Conservation (phyloP, 1,140 invertebrate genomes). For the Drosophila lini region DNA sequence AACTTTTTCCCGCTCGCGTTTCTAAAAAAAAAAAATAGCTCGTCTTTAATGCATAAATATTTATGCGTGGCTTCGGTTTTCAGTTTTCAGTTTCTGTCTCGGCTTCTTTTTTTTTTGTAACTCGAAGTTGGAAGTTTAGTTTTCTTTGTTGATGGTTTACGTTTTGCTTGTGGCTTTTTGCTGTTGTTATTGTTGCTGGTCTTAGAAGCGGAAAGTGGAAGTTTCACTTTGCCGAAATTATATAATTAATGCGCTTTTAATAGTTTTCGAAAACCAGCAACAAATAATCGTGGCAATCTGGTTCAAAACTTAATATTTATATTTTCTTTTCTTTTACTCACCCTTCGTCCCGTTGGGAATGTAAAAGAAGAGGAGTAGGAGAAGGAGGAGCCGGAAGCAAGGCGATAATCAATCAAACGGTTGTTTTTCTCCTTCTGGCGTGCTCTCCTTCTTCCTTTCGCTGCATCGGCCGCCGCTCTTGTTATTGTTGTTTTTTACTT, state of each 20-base stretch:
- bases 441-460: conserved; percentile 6
- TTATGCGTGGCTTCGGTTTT: conserved; percentile 43
- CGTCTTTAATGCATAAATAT: conserved; percentile 43
- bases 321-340: conserved; percentile 13
- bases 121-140: conserved; percentile 30
- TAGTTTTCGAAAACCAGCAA: conserved; percentile 36
- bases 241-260: conserved; percentile 79
- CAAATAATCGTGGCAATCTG: conserved; percentile 16
- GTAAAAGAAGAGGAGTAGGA: neutral
- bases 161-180: conserved; percentile 52
- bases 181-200: conserved; percentile 20
- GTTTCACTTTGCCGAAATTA: conserved; percentile 72
- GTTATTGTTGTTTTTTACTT: conserved; percentile 4
- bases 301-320: conserved; percentile 14
- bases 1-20: conserved; percentile 18
- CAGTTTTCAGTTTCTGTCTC: conserved; percentile 10
- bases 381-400: conserved; percentile 20
- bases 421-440: conserved; percentile 12
- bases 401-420: conserved; percentile 48
- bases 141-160: conserved; percentile 69
- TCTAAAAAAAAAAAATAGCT: conserved; percentile 19
- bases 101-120: neutral
- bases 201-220: conserved; percentile 78
- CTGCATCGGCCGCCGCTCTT: neutral
- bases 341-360: conserved; percentile 39